Evolutionary conservation across 2,888 invertebrate species (phyloP).

Genomic region (Ptychoptera albimana): DNA sequence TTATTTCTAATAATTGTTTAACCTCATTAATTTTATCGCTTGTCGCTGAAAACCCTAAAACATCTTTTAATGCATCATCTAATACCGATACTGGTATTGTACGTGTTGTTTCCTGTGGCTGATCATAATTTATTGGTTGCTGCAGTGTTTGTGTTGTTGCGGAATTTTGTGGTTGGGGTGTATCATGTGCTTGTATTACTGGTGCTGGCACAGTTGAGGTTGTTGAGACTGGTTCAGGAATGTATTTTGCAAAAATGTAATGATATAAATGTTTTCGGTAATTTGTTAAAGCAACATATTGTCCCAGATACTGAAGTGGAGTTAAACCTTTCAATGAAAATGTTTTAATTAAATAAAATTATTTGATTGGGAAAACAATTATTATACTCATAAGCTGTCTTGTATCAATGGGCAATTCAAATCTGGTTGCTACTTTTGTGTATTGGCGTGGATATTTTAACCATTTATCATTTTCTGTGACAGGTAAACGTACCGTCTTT

Average conservation of each 20-base stretch:
- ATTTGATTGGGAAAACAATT: background rate
- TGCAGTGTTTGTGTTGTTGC: background rate
- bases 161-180: background rate
- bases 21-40: conserved; percentile 21
- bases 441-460: conserved; percentile 58
- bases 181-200: background rate
- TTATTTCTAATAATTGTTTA: conserved; percentile 17
- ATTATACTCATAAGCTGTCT: conserved; percentile 32
- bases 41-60: conserved; percentile 27
- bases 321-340: conserved; percentile 37
- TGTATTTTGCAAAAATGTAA: conserved; percentile 33
- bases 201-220: background rate
- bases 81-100: conserved; percentile 19
- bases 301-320: conserved; percentile 53
- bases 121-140: background rate
- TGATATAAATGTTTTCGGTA: conserved; percentile 38
- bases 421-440: conserved; percentile 54
- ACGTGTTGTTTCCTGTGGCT: conserved; percentile 18
- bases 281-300: conserved; percentile 45
- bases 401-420: conserved; percentile 57
- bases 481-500: conserved; percentile 33
- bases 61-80: conserved; percentile 29
- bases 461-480: conserved; percentile 40
- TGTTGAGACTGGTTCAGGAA: conserved; percentile 12
- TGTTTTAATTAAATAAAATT: background rate